Evolutionary conservation across 2,113 vertebrate species (phyloP).

Genomic region (Eulemur macaco): DNA sequence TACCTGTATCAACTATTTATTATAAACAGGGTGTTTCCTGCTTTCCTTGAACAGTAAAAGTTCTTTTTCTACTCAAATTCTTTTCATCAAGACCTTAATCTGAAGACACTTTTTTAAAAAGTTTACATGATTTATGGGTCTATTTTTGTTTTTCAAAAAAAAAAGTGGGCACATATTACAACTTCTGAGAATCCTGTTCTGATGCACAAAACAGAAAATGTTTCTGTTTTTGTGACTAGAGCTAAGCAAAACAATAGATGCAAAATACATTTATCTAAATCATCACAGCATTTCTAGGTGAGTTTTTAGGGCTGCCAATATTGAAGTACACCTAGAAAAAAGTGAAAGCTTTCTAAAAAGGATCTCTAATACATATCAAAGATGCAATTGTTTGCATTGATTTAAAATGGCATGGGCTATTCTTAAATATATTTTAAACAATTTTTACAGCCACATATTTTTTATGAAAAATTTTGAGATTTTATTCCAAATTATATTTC

Average conservation of each 20-base stretch:
- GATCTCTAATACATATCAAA: neutral
- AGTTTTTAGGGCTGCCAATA: neutral
- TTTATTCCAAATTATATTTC: constrained; percentile 57
- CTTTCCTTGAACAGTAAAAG: neutral
- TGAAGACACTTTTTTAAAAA: neutral
- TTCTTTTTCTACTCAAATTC: neutral
- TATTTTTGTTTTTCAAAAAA: neutral
- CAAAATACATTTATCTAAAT: neutral
- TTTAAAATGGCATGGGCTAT: neutral
- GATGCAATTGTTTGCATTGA: constrained; percentile 11
- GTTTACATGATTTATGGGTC: neutral
- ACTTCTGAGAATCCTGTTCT: neutral
- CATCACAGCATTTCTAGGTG: neutral
- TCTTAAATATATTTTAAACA: neutral
- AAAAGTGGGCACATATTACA: neutral
- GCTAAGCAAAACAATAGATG: neutral
- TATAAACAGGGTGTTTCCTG: neutral
- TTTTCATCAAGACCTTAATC: neutral
- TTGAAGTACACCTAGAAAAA: neutral
- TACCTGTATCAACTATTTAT: neutral
- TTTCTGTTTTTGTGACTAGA: neutral
- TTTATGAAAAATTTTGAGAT: constrained; percentile 46
- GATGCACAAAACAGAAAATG: neutral
- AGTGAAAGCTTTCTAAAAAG: neutral
- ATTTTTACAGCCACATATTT: neutral